Base-by-base conservation (phyloP, 2,113 vertebrate genomes). In the Artemisiospiza belli region DNA sequence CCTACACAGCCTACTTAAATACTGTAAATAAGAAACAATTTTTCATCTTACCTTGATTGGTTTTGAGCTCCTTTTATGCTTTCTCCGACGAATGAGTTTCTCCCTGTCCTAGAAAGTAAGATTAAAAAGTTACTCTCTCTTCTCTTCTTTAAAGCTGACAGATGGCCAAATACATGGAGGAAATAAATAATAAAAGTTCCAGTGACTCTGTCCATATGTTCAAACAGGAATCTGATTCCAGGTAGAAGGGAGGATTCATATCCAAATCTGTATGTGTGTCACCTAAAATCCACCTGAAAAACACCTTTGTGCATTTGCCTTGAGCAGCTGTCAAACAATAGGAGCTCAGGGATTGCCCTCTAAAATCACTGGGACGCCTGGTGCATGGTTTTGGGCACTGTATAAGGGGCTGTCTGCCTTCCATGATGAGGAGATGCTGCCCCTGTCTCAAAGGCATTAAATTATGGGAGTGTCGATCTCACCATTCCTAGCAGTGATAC, bases 1-100 rank as follows among this genome's bases (percentile, higher is more conserved):
- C 54, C 81, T 92, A 43, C 33, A 92, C 89, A 72, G 41, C 19
- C 19, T 77, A 58, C 31, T 27, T 54, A 22, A n/a, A 70, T 49
- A 49, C 70, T 47, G 43, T 47, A 87, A 67, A 54, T 23, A 39
- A n/a, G 69, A 90, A 84, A 93, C 54, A 33, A 46, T 51, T 92
- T 87, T 95, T 92, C 59, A 64, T 66, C 73, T 95, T 98, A 99
- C 99, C 98, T 99, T 99, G 94, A 99, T 98, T 85, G 99, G 99
- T 92, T 99, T 99, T 39, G 99, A 99, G 95, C 98, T 99, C 98
- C 99, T 98, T 98, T 99, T 99, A 98, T 99, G 99, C 64, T 98
- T 99, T 97, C 99, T 99, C 96, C 99, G 99, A 49, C 99, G 98
- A 82, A 99, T 98, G 3, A 99, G 98, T 93, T 99, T 99, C 97